These are phyloP conservation scores for Phragmatobia fuliginosa DNA, from an alignment of 2,888 invertebrate genomes.

Conservation along the genomic window DNA sequence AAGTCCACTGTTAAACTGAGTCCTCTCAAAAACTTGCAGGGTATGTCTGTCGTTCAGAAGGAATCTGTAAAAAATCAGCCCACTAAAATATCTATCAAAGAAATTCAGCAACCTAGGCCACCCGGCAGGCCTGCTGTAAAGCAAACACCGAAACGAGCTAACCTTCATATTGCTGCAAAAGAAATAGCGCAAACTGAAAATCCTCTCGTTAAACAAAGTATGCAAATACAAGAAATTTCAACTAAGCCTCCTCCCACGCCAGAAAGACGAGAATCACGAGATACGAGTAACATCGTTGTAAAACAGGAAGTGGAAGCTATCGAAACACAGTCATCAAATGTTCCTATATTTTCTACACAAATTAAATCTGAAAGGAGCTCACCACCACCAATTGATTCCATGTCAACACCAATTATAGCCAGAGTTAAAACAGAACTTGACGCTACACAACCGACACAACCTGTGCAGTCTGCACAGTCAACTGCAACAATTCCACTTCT, in stretches of 20 bases:
- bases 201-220: slow-evolving; percentile 22
- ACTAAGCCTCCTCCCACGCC: slow-evolving; percentile 29
- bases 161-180: slow-evolving; percentile 56
- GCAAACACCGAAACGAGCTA: slow-evolving; percentile 78
- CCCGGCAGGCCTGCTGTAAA: slow-evolving; percentile 72
- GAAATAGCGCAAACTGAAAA: slow-evolving; percentile 52
- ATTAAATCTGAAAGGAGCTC: slow-evolving; percentile 78
- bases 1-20: slow-evolving; percentile 32
- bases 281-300: slow-evolving; percentile 66
- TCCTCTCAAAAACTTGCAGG: slow-evolving; percentile 61
- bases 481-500: slow-evolving; percentile 57
- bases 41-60: slow-evolving; percentile 55
- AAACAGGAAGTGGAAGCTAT: slow-evolving; percentile 71
- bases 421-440: slow-evolving; percentile 75
- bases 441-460: slow-evolving; percentile 16
- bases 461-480: slow-evolving; percentile 6
- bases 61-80: slow-evolving; percentile 34
- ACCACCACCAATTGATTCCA: slow-evolving; percentile 57
- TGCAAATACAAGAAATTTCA: slow-evolving; percentile 15
- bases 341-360: slow-evolving; percentile 70
- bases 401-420: slow-evolving; percentile 68
- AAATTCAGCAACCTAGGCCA: slow-evolving; percentile 52
- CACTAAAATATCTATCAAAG: slow-evolving; percentile 52
- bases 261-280: slow-evolving; percentile 62
- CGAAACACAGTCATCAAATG: slow-evolving; percentile 54